Evolutionary conservation across 2,888 invertebrate genomes (phyloP), one percentile per base, ranked within the genome.

Genomic region (Synergus itoensis): DNA sequence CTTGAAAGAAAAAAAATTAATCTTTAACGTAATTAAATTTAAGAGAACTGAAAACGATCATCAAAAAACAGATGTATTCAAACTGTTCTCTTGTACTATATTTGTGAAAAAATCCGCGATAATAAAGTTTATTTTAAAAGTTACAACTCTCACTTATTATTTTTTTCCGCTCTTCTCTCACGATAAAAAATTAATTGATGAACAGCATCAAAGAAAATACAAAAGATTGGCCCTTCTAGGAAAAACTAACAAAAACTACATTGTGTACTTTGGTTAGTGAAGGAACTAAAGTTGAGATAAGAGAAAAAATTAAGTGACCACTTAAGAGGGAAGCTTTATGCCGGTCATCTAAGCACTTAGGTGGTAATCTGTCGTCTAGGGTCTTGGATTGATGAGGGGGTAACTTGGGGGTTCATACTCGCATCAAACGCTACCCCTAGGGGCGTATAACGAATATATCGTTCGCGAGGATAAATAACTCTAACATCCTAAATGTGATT

Each of bases 351-450:
- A 80, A 83, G 86, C 85, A 87, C 88, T 88, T 87, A 86, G 82
- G 83, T 81, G 77, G 81, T 88, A 87, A 88, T 88, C 85, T 81
- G 87, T 87, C 86, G 82, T 81, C 80, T 18, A 8, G 53, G n/a
- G 82, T 81, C 73, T 78, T 84, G 81, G 76, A 85, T 83, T 86
- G 82, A 85, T 85, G 78, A 82, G 79, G 77, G 78, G 77, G 80
- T 82, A 80, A 83, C 81, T 80, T 76, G 80, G 83, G 81, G 83
- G 81, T 82, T 80, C 80, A 81, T 83, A 82, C 81, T 84, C 79
- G 79, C 77, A 65, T 65, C n/a, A 81, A 77, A 77, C 79, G 75
- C 41, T 36, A 48, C 83, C 80, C 81, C 80, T 79, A 80, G 77
- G 85, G 86, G 86, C 86, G 87, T 87, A 84, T 84, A 53, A 53